Evolutionary conservation across 2,888 invertebrate species (phyloP).

Genomic region (Trichopria drosophilae): DNA sequence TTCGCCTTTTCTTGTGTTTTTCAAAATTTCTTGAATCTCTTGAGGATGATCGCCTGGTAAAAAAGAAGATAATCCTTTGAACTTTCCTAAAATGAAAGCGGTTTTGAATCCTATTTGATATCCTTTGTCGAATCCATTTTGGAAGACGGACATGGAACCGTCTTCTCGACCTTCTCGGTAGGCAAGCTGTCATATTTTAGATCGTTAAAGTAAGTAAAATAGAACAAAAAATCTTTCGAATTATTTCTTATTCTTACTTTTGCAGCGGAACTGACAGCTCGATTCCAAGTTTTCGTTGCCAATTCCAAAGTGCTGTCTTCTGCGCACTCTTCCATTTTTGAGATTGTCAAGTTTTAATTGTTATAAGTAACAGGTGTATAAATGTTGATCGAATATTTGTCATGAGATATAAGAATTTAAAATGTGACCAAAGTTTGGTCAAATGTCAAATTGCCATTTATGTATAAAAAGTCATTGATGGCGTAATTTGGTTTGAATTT

Average conservation of each 20-base stretch:
- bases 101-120: conserved; percentile 68
- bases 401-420: no score
- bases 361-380: no score
- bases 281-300: conserved; percentile 48
- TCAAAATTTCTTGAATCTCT: conserved; percentile 42
- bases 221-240: not conserved
- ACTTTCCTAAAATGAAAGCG: conserved; percentile 64
- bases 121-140: conserved; percentile 71
- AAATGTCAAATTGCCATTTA: no score
- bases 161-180: conserved; percentile 70
- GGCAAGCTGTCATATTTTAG: conserved; percentile 61
- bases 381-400: no score
- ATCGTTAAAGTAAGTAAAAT: not conserved
- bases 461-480: no score
- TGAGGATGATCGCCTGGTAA: conserved; percentile 40
- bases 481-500: no score
- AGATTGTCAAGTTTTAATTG: no score
- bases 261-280: conserved; percentile 40
- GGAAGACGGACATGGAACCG: conserved; percentile 68
- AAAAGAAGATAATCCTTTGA: conserved; percentile 52
- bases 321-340: not conserved
- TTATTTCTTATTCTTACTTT: conserved; percentile 39
- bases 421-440: no score
- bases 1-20: conserved; percentile 45
- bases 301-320: conserved; percentile 38